A percentile compares a stretch with the other conserved stretches of the same genome.
Conservation (phyloP, 2,888 invertebrate species). For the Drosophila birchii region DNA sequence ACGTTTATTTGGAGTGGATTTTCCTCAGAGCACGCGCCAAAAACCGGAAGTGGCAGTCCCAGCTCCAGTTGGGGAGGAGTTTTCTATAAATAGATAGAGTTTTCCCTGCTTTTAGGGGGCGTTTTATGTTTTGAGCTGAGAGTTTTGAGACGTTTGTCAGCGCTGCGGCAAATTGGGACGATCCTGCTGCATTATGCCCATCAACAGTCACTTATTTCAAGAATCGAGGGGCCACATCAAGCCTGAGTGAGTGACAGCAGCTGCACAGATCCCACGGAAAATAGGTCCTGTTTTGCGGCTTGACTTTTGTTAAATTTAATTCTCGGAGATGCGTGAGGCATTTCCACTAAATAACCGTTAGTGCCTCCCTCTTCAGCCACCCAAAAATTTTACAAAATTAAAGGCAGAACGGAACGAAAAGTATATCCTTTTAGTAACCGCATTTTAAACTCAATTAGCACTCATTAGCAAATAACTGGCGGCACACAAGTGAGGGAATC, state of each 20-base stretch:
- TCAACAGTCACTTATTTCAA: conserved; percentile 76
- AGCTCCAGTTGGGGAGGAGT: conserved; percentile 36
- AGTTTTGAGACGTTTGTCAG: conserved; percentile 69
- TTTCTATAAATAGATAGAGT: conserved; percentile 51
- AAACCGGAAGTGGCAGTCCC: conserved; percentile 64
- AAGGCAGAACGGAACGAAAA: conserved; percentile 11
- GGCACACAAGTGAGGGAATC: conserved; percentile 49
- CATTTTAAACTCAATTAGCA: conserved; percentile 78
- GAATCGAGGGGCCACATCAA: conserved; percentile 16
- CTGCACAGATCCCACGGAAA: conserved; percentile 55
- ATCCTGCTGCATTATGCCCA: conserved; percentile 50
- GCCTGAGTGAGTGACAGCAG: conserved; percentile 71
- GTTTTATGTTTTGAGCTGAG: conserved; percentile 39
- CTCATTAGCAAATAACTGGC: conserved; percentile 76
- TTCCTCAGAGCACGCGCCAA: conserved; percentile 67
- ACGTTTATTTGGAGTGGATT: conserved; percentile 41
- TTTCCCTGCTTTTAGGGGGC: conserved; percentile 30
- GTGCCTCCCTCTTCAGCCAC: conserved; percentile 30
- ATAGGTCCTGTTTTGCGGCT: conserved; percentile 30
- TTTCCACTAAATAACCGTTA: conserved; percentile 38
- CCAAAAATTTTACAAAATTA: conserved; percentile 8
- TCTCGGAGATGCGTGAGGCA: conserved; percentile 66
- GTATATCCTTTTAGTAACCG: conserved; percentile 60
- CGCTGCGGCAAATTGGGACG: conserved; percentile 71
- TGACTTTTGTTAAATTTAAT: conserved; percentile 73